Percentiles rank a stretch among this genome's conserved stretches.
phyloP scores from a whole-genome alignment of 2,113 vertebrate species.

The Myotis brandtii region DNA sequence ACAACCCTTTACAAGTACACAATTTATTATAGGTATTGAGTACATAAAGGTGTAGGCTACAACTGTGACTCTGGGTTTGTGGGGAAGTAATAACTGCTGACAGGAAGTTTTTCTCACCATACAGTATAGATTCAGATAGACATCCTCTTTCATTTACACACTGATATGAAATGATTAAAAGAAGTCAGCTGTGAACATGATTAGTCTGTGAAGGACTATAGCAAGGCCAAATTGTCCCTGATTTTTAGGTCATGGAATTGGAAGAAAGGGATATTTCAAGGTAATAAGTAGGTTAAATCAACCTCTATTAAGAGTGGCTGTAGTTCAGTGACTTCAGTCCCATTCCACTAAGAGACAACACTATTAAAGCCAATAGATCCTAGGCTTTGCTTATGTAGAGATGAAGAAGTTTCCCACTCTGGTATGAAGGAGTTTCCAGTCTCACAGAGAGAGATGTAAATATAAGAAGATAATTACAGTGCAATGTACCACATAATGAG shows the following conservation, averaged over 20 bases:
- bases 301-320: neutral
- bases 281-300: neutral
- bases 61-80: neutral
- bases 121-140: neutral
- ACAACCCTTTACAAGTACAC: neutral
- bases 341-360: neutral
- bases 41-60: neutral
- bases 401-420: neutral
- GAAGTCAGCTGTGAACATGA: neutral
- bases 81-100: neutral
- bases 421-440: neutral
- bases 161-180: constrained; percentile 34
- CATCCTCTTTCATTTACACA: constrained; percentile 1
- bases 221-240: neutral
- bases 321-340: neutral
- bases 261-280: neutral
- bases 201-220: neutral
- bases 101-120: neutral
- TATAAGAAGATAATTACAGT: constrained; percentile 33
- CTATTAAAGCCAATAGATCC: neutral
- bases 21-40: neutral
- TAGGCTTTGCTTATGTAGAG: neutral
- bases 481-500: neutral
- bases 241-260: neutral
- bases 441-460: neutral